Percentiles rank a stretch among this genome's conserved stretches.
phyloP scores from a whole-genome alignment of 1,140 invertebrate genomes.

The Dinoponera quadriceps region DNA sequence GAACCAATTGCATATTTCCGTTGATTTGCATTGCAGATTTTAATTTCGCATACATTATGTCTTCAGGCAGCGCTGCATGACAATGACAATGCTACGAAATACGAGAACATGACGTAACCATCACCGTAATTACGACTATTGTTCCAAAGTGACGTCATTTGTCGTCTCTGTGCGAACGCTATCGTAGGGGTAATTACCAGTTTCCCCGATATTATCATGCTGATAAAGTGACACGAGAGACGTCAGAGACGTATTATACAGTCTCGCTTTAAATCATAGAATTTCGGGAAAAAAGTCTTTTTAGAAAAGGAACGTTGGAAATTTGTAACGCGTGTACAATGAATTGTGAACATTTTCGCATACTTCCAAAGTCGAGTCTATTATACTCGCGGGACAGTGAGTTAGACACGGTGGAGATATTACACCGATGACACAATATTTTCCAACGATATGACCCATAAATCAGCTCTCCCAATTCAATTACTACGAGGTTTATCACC shows the following conservation, averaged over 20 bases:
- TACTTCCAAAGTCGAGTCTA: neutral
- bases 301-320: neutral
- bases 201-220: slow-evolving; percentile 15
- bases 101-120: slow-evolving; percentile 41
- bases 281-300: neutral
- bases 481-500: no score
- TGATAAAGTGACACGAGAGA: neutral
- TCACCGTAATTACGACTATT: slow-evolving; percentile 67
- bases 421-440: neutral
- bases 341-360: neutral
- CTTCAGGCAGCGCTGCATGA: slow-evolving; percentile 5
- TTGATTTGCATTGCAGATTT: neutral
- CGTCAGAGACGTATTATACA: neutral
- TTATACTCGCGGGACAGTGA: neutral
- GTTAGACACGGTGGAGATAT: neutral
- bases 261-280: neutral
- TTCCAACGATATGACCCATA: slow-evolving; percentile 11
- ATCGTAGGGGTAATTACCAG: slow-evolving; percentile 60
- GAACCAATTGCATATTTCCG: neutral
- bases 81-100: slow-evolving; percentile 45
- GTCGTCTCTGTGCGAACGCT: slow-evolving; percentile 61
- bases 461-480: neutral
- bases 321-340: neutral
- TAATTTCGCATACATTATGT: neutral
- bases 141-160: slow-evolving; percentile 69